Conservation (phyloP, 2,797 vertebrate species). For the Eutrigla gurnardus region DNA sequence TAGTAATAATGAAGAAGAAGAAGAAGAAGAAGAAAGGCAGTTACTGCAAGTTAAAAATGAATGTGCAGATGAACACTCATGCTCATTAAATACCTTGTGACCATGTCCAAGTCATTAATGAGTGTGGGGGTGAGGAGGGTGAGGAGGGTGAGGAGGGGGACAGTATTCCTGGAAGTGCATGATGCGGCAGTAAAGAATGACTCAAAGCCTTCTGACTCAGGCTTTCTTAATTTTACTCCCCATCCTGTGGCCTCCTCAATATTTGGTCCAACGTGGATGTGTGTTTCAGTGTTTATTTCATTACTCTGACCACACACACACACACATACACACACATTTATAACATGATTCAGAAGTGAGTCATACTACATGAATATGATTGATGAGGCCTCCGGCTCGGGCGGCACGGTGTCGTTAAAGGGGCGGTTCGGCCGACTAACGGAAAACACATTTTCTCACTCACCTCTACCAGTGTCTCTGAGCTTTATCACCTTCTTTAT, state of each 20-base stretch:
- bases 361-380: slow-evolving; percentile 27
- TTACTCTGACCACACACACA: not conserved
- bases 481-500: too few species aligned
- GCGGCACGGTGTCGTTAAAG: not conserved
- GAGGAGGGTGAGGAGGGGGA: slow-evolving; percentile 39
- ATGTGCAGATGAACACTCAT: slow-evolving; percentile 10
- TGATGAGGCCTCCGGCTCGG: slow-evolving; percentile 1
- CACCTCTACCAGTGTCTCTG: too few species aligned
- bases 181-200: slow-evolving; percentile 73
- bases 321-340: slow-evolving; percentile 6
- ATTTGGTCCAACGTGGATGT: not conserved
- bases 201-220: slow-evolving; percentile 67
- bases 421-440: not conserved
- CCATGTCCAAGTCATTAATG: slow-evolving; percentile 53
- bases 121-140: slow-evolving; percentile 39
- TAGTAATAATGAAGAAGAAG: too few species aligned
- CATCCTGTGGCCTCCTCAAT: slow-evolving; percentile 33
- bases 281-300: slow-evolving; percentile 40
- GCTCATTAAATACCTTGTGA: slow-evolving; percentile 45
- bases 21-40: too few species aligned
- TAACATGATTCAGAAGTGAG: slow-evolving; percentile 48
- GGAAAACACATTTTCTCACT: not conserved
- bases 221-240: slow-evolving; percentile 54
- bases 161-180: slow-evolving; percentile 75
- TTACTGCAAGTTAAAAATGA: too few species aligned